phyloP scores from a whole-genome alignment of 2,888 invertebrate genomes.

The Cephus sareptanus region DNA sequence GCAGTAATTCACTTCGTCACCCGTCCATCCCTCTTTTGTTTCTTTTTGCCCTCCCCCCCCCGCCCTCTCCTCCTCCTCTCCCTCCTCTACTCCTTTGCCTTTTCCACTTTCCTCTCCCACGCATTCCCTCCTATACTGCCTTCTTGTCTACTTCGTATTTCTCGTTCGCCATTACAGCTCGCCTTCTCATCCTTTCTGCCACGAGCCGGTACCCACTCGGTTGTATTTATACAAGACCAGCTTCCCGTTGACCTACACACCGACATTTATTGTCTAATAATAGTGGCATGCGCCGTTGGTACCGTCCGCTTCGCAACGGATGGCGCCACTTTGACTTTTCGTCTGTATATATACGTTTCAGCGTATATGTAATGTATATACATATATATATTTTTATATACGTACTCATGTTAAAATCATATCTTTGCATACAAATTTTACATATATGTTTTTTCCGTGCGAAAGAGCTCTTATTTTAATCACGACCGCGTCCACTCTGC shows the following conservation, averaged over 20 bases:
- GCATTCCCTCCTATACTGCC: conserved; percentile 3
- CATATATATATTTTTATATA: too few species aligned
- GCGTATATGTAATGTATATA: too few species aligned
- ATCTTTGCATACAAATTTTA: too few species aligned
- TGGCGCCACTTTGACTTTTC: conserved; percentile 18
- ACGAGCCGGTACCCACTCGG: conserved; percentile 3
- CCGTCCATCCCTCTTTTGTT: conserved; percentile 4
- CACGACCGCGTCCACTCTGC: too few species aligned
- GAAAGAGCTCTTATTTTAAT: background rate
- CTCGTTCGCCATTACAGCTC: background rate
- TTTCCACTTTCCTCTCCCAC: conserved; percentile 9
- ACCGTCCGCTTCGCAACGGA: conserved; percentile 23
- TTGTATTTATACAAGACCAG: conserved; percentile 31
- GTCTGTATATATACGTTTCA: background rate
- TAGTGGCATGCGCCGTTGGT: conserved; percentile 19
- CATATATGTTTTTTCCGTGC: too few species aligned
- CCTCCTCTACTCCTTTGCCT: background rate
- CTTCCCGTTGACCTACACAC: conserved; percentile 48
- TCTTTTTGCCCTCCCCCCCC: background rate
- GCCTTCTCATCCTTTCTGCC: background rate
- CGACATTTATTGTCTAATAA: conserved; percentile 49
- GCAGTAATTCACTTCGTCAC: conserved; percentile 7
- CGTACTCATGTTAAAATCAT: too few species aligned
- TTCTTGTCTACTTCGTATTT: background rate
- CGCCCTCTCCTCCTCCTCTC: background rate